These are phyloP conservation scores for Mesocentrotus franciscanus DNA, from an alignment of 53 echinoderm and acorn worm species.

Conservation along the genomic window DNA sequence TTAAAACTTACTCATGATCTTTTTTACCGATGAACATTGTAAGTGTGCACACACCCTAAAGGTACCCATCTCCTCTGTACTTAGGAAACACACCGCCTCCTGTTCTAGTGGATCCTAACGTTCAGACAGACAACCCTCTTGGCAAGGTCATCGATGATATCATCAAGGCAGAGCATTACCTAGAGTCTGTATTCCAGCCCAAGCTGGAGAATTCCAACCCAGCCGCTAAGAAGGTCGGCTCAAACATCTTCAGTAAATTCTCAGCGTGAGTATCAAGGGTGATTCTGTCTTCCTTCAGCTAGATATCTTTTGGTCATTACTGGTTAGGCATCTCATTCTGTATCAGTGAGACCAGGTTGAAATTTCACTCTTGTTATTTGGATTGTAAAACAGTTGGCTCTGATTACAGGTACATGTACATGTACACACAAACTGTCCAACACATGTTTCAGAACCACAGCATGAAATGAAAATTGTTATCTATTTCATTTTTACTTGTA, in stretches of 20 bases:
- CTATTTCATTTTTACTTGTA: too few species aligned
- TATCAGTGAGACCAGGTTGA: too few species aligned
- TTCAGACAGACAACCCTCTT: slow-evolving; percentile 60
- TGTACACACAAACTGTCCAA: too few species aligned
- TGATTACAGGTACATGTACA: too few species aligned
- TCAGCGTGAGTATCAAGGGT: slow-evolving; percentile 42
- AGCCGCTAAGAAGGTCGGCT: slow-evolving; percentile 43
- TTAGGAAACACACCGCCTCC: slow-evolving; percentile 64
- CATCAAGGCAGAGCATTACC: slow-evolving; percentile 68
- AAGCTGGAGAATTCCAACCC: slow-evolving; percentile 65
- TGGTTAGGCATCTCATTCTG: too few species aligned
- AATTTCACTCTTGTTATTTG: too few species aligned
- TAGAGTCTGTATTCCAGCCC: slow-evolving; percentile 62
- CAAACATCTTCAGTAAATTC: slow-evolving; percentile 66
- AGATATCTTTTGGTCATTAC: too few species aligned
- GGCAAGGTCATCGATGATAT: slow-evolving; percentile 63
- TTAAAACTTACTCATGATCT: too few species aligned
- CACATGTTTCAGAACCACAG: too few species aligned
- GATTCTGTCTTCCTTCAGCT: neutral
- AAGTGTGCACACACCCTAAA: neutral
- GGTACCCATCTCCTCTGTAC: neutral
- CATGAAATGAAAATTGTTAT: too few species aligned
- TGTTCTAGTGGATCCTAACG: slow-evolving; percentile 62
- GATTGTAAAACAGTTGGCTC: too few species aligned
- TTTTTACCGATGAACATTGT: neutral